phyloP scores from a whole-genome alignment of 2,113 vertebrate genomes.

The Callorhinus ursinus region DNA sequence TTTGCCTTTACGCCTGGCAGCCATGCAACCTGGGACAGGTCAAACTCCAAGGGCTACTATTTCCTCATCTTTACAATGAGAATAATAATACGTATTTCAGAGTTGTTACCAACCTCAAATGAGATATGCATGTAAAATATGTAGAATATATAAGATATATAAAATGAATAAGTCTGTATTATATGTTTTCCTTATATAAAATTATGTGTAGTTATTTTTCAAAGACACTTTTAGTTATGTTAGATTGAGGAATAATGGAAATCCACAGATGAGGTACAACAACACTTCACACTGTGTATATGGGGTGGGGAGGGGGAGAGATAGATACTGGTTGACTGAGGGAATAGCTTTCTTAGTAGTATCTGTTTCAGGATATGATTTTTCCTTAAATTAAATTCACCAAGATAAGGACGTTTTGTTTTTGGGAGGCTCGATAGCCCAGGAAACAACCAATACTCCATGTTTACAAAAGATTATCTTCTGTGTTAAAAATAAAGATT shows the following conservation, averaged over 20 bases:
- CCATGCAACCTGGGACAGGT: not conserved
- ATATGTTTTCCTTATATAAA: not conserved
- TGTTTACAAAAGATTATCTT: not conserved
- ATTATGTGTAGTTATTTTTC: not conserved
- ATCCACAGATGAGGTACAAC: not conserved
- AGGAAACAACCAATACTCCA: not conserved
- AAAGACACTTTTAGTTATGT: not conserved
- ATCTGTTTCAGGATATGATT: not conserved
- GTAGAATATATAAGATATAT: not conserved
- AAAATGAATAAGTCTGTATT: not conserved
- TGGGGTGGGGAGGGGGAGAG: not conserved
- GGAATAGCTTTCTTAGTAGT: not conserved
- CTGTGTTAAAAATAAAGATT: not conserved
- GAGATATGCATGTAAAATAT: not conserved
- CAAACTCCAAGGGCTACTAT: not conserved
- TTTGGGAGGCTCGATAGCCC: not conserved
- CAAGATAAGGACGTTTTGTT: not conserved
- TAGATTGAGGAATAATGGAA: not conserved
- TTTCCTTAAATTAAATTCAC: not conserved
- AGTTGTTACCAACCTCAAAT: not conserved
- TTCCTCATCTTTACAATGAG: not conserved
- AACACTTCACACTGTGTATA: not conserved
- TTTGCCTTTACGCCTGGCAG: not conserved
- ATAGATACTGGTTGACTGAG: not conserved
- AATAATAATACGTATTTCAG: not conserved